Percentiles rank a stretch among this genome's conserved stretches.
Evolutionary conservation across 1,140 invertebrate species (phyloP).

Genomic region (Euwallacea fornicatus): DNA sequence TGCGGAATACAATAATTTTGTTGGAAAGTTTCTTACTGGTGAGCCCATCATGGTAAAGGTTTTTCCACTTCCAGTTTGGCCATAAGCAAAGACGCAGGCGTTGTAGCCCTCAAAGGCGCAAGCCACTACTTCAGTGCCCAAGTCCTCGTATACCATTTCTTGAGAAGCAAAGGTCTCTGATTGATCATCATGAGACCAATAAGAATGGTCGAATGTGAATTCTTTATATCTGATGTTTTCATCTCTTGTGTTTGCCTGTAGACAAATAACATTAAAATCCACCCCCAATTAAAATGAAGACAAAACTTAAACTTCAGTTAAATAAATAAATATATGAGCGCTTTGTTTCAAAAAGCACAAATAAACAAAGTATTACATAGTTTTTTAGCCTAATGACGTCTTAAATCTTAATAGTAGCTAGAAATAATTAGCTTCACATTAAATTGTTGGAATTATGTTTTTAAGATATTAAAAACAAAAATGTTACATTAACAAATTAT

Average conservation of each 20-base stretch:
- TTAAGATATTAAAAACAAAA: too few species aligned
- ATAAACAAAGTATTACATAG: too few species aligned
- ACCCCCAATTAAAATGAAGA: not conserved
- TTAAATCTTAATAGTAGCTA: too few species aligned
- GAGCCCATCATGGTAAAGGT: slow-evolving; percentile 99
- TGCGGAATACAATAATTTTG: not conserved
- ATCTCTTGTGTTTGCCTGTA: slow-evolving; percentile 50
- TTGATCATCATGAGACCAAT: slow-evolving; percentile 78
- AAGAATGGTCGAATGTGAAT: slow-evolving; percentile 92
- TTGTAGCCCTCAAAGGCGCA: slow-evolving; percentile 97
- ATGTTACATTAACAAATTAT: too few species aligned
- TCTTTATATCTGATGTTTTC: slow-evolving; percentile 69
- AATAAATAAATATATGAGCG: too few species aligned
- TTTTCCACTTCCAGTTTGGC: slow-evolving; percentile 95
- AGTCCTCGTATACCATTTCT: slow-evolving; percentile 83
- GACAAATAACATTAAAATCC: slow-evolving; percentile 1
- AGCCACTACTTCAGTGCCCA: slow-evolving; percentile 88
- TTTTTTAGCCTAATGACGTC: too few species aligned
- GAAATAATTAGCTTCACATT: too few species aligned
- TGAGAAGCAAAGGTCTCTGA: slow-evolving; percentile 79
- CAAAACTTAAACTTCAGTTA: too few species aligned
- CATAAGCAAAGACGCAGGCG: slow-evolving; percentile 94
- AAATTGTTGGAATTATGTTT: too few species aligned
- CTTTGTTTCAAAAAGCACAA: too few species aligned
- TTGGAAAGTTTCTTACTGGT: slow-evolving; percentile 56